A percentile compares a stretch with the other conserved stretches of the same genome.
These are phyloP conservation scores for Labeo rohita DNA, from an alignment of 2,113 vertebrate genomes.

Conservation along the genomic window DNA sequence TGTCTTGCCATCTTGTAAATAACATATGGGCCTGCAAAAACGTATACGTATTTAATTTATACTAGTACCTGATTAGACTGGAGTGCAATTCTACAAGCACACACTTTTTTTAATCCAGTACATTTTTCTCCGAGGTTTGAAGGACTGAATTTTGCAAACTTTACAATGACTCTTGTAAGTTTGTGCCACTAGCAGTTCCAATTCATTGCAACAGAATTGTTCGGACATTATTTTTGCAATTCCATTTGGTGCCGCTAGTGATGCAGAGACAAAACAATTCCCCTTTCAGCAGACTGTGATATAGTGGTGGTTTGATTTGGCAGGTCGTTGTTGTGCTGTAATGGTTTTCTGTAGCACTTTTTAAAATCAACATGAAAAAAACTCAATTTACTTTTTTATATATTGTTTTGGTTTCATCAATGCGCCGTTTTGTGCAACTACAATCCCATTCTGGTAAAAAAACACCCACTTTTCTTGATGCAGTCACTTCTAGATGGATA, in stretches of 20 bases:
- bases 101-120: not conserved
- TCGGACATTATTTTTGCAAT: not conserved
- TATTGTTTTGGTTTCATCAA: not conserved
- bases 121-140: not conserved
- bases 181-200: not conserved
- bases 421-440: not conserved
- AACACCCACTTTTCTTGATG: not conserved
- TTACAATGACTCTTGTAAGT: not conserved
- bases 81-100: slow-evolving; percentile 5
- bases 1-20: slow-evolving; percentile 56
- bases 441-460: not conserved
- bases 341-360: not conserved
- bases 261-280: not conserved
- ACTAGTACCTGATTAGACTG: slow-evolving; percentile 38
- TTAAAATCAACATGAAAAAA: not conserved
- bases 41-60: slow-evolving; percentile 54
- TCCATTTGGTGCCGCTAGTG: not conserved
- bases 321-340: not conserved
- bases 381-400: not conserved
- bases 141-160: not conserved
- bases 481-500: not conserved
- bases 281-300: not conserved
- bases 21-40: slow-evolving; percentile 57
- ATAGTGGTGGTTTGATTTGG: not conserved
- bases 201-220: not conserved